A percentile compares a stretch with the other conserved stretches of the same genome.
These are phyloP conservation scores for Menura novaehollandiae DNA, from an alignment of 2,113 vertebrate species.

Conservation along the genomic window DNA sequence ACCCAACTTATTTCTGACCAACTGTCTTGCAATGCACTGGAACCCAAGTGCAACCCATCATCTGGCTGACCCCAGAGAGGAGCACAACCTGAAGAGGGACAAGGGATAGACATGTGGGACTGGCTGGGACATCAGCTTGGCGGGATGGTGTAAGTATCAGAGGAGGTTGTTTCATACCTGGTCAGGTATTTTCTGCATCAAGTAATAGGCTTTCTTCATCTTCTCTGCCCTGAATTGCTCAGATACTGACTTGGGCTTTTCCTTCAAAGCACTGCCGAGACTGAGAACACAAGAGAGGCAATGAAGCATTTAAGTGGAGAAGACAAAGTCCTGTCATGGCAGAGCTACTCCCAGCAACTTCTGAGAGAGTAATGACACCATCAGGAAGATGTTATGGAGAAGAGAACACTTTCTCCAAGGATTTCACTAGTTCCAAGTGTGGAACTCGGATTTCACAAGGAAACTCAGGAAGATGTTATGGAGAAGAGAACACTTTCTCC, in stretches of 20 bases:
- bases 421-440: background rate
- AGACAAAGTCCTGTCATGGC: background rate
- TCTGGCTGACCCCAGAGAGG: background rate
- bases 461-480: background rate
- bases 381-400: background rate
- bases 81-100: background rate
- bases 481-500: background rate
- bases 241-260: conserved; percentile 57
- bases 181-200: conserved; percentile 79
- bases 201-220: conserved; percentile 87
- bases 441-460: too few relatives aligned
- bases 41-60: background rate
- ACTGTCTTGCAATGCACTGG: background rate
- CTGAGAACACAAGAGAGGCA: conserved; percentile 45
- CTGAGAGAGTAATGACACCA: background rate
- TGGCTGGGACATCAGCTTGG: background rate
- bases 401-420: background rate
- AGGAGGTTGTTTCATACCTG: conserved; percentile 73
- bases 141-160: background rate
- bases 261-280: conserved; percentile 62
- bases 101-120: background rate
- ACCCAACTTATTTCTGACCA: background rate
- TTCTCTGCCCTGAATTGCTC: conserved; percentile 83
- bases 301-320: background rate
- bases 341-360: background rate